A percentile compares a stretch with the other conserved stretches of the same genome.
These are phyloP conservation scores for Cavia aperea DNA, from an alignment of 2,113 vertebrate genomes.

Conservation along the genomic window DNA sequence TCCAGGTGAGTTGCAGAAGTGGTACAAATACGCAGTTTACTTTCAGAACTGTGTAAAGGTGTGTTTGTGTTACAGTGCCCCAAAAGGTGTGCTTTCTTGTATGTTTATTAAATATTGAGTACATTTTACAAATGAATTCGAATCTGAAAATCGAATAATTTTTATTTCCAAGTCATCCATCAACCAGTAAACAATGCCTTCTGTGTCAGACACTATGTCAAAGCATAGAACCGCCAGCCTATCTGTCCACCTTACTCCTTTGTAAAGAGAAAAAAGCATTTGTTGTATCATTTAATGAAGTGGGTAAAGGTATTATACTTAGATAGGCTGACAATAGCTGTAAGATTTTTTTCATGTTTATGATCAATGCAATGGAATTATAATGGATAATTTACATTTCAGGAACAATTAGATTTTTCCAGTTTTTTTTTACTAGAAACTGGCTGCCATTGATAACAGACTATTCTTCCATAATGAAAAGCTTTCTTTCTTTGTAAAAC, in stretches of 20 bases:
- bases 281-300: neutral
- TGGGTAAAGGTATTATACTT: neutral
- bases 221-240: neutral
- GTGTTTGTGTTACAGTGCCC: neutral
- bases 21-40: neutral
- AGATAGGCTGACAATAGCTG: neutral
- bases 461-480: conserved; percentile 45
- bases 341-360: neutral
- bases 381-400: conserved; percentile 10
- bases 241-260: neutral
- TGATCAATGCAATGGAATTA: neutral
- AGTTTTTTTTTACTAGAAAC: conserved; percentile 21
- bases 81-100: neutral
- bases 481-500: conserved; percentile 36
- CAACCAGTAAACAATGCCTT: neutral
- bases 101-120: conserved; percentile 45
- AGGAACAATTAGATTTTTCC: neutral
- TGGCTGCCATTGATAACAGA: neutral
- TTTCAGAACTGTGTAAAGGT: neutral
- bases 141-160: conserved; percentile 46
- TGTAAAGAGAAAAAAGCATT: neutral
- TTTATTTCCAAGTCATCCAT: conserved; percentile 11
- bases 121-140: conserved; percentile 45
- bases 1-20: neutral
- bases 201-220: neutral